A percentile compares a stretch with the other conserved stretches of the same genome.
Conservation (phyloP, 2,888 invertebrate species). For the Drosophila recens region DNA sequence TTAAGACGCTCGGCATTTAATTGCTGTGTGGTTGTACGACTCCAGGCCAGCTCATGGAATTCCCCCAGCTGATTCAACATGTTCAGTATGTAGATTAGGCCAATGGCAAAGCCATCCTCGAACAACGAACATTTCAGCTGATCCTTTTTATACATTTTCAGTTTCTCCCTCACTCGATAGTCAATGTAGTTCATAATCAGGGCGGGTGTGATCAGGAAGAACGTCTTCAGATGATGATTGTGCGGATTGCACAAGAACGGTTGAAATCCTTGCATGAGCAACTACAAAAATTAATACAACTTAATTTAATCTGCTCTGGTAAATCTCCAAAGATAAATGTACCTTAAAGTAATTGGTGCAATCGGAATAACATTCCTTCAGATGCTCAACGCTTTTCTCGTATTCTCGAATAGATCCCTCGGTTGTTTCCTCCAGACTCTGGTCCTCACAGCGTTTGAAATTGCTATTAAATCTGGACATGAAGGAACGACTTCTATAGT, state of each 20-base stretch:
- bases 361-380: slow-evolving; percentile 92
- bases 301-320: background rate
- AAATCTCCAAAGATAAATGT: background rate
- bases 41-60: slow-evolving; percentile 98
- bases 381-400: slow-evolving; percentile 91
- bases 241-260: slow-evolving; percentile 94
- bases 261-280: slow-evolving; percentile 96
- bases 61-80: slow-evolving; percentile 94
- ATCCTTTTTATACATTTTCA: slow-evolving; percentile 94
- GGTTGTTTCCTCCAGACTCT: slow-evolving; percentile 87
- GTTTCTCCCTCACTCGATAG: slow-evolving; percentile 95
- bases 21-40: slow-evolving; percentile 92
- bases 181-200: slow-evolving; percentile 97
- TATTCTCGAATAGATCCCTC: slow-evolving; percentile 90
- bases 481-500: slow-evolving; percentile 95
- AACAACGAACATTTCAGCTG: slow-evolving; percentile 93
- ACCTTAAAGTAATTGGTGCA: slow-evolving; percentile 84
- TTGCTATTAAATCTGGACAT: slow-evolving; percentile 91
- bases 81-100: slow-evolving; percentile 95
- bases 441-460: slow-evolving; percentile 87
- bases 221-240: slow-evolving; percentile 95
- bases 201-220: slow-evolving; percentile 97
- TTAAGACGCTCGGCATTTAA: slow-evolving; percentile 88
- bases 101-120: slow-evolving; percentile 99
- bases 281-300: slow-evolving; percentile 83